Base-by-base conservation (phyloP, 2,797 vertebrate species). In the Pseudotriccus pelzelni region DNA sequence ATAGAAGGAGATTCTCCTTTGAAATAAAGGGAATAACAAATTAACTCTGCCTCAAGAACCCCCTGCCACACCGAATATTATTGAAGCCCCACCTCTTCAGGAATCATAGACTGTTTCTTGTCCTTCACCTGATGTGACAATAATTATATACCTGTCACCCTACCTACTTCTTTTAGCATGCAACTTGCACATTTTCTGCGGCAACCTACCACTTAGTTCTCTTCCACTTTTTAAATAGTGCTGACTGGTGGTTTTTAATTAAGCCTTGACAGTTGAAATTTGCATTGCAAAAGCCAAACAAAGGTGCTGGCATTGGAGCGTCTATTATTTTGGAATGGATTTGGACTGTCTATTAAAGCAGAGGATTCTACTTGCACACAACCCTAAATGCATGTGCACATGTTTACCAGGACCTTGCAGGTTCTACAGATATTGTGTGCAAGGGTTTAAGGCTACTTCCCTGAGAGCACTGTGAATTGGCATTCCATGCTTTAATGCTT, bases 71-170 rank as follows among this genome's bases (percentile, higher is more conserved):
- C 50, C 83, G 73, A 90, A 97, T 95, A 96, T 19, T 93, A 62
- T 88, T 80, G 74, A 89, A 91, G 81, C 80, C 82, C 96, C 97
- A 95, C 96, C 95, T 87, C 76, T 95, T 62, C 74, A 81, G 88
- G 68, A 96, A 50, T 82, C 46, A 8, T 53, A 95, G 72, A 95
- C 37, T 77, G 63, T 75, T 98, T 96, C 97, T 96, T 94, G 96
- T 97, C 97, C 97, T 93, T 97, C 86, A 94, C 39, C 89, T 94
- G 78, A 96, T 87, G 73, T 63, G 84, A 96, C 94, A 80, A 62
- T 98, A 98, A 98, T 98, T 98, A 98, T 41, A 98, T 85, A 96
- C 92, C 96, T 98, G 98, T 98, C 98, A 98, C 74, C 91, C 83
- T 96, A 95, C 84, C 86, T 97, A 88, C 96, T 97, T 90, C 95